Evolutionary conservation across 1,140 invertebrate genomes (phyloP).

Genomic region (Agrilus planipennis): DNA sequence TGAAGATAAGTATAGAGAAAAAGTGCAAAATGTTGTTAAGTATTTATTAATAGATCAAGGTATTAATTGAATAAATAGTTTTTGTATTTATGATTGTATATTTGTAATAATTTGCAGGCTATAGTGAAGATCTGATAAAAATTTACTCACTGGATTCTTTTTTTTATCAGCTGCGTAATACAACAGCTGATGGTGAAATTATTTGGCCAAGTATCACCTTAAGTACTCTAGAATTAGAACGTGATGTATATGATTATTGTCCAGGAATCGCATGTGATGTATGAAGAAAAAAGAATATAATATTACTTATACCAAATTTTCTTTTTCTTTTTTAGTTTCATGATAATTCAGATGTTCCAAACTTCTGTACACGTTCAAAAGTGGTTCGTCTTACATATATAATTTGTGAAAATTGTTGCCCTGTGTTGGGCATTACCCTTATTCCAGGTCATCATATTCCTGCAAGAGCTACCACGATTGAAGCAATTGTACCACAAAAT

Average conservation of each 20-base stretch:
- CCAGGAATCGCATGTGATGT: constrained; percentile 39
- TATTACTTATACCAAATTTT: constrained; percentile 1
- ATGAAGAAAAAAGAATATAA: constrained; percentile 14
- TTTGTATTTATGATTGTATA: too few relatives aligned
- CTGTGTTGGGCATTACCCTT: constrained; percentile 32
- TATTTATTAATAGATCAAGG: too few relatives aligned
- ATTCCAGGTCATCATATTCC: constrained; percentile 39
- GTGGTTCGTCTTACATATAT: constrained; percentile 42
- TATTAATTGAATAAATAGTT: too few relatives aligned
- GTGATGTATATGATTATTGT: constrained; percentile 38
- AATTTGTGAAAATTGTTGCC: constrained; percentile 42
- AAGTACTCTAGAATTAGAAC: constrained; percentile 36
- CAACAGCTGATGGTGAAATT: constrained; percentile 10
- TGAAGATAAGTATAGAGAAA: too few relatives aligned
- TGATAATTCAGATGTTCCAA: constrained; percentile 28
- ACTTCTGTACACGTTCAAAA: constrained; percentile 40
- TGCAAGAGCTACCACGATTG: neutral
- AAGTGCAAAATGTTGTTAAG: too few relatives aligned
- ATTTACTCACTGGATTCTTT: constrained; percentile 42
- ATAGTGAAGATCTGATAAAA: constrained; percentile 28
- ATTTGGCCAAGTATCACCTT: constrained; percentile 27
- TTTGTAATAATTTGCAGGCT: too few relatives aligned
- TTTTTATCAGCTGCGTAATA: constrained; percentile 37
- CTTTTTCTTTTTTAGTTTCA: constrained; percentile 36
- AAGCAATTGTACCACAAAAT: too few relatives aligned